Conservation (phyloP, 2,113 vertebrate species). For the Silurus meridionalis region DNA sequence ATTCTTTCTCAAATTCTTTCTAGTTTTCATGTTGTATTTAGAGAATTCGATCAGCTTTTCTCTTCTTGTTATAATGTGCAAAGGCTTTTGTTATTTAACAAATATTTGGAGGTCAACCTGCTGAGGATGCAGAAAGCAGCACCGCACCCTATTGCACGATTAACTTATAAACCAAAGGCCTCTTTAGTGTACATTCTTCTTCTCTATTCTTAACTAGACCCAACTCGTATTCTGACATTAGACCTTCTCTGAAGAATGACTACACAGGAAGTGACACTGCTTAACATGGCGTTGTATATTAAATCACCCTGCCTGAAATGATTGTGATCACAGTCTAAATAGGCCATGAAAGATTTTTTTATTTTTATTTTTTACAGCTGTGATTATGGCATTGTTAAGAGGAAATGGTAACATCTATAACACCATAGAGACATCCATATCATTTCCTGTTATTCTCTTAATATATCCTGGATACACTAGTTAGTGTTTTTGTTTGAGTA, state of each 20-base stretch:
- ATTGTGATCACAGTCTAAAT: background rate
- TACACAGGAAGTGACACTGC: background rate
- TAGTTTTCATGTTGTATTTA: background rate
- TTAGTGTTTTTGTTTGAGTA: background rate
- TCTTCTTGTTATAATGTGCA: background rate
- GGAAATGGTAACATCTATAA: background rate
- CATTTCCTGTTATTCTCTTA: conserved; percentile 4
- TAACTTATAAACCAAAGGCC: background rate
- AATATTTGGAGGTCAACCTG: background rate
- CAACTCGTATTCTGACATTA: background rate
- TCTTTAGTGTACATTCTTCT: background rate
- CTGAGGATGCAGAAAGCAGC: background rate
- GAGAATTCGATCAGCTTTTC: background rate
- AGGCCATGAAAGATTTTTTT: too few species aligned
- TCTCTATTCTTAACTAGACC: background rate
- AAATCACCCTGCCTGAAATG: background rate
- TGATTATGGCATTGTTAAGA: background rate
- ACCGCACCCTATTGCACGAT: background rate
- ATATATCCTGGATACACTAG: background rate
- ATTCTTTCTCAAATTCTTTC: background rate
- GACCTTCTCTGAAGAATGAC: background rate
- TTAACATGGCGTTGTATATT: background rate
- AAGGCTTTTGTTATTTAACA: background rate
- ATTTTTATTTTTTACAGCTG: too few species aligned
- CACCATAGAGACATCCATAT: background rate